Percentiles rank a stretch among this genome's conserved stretches.
Conservation (phyloP, 1,140 invertebrate genomes). For the Ladona fulva region DNA sequence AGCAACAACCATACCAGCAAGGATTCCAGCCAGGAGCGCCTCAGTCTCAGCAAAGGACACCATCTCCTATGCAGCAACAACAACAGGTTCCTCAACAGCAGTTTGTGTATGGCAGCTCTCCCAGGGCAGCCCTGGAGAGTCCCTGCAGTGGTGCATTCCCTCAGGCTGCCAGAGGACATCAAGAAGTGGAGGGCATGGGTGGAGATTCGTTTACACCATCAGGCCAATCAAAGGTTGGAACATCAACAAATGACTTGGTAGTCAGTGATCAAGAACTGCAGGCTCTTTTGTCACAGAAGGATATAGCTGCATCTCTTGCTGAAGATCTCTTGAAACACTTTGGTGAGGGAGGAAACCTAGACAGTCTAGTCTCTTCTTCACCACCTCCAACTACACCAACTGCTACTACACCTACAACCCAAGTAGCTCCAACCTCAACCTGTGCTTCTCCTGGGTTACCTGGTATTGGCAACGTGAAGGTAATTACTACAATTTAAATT, state of each 20-base stretch:
- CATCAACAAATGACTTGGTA: neutral
- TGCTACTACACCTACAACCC: neutral
- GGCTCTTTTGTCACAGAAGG: slow-evolving; percentile 59
- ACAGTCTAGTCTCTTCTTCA: neutral
- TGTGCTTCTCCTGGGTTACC: neutral
- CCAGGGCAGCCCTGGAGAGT: neutral
- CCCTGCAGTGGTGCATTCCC: neutral
- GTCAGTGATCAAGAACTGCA: slow-evolving; percentile 60
- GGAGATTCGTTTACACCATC: neutral
- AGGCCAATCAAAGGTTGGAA: neutral
- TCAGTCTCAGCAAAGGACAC: slow-evolving; percentile 17
- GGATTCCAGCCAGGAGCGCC: slow-evolving; percentile 7
- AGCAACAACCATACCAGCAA: neutral
- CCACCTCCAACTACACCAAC: neutral
- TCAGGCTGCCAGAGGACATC: neutral
- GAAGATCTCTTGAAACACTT: slow-evolving; percentile 78
- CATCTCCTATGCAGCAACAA: neutral
- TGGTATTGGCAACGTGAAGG: neutral
- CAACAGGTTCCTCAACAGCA: slow-evolving; percentile 3
- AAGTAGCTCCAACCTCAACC: neutral
- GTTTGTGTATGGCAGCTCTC: neutral
- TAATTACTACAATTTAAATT: neutral
- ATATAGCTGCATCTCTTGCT: slow-evolving; percentile 65
- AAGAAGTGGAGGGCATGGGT: neutral
- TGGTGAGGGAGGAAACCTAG: slow-evolving; percentile 42